Evolutionary conservation across 92 coral and sea anemone species (phyloP).

Genomic region (Paragorgia papillata): DNA sequence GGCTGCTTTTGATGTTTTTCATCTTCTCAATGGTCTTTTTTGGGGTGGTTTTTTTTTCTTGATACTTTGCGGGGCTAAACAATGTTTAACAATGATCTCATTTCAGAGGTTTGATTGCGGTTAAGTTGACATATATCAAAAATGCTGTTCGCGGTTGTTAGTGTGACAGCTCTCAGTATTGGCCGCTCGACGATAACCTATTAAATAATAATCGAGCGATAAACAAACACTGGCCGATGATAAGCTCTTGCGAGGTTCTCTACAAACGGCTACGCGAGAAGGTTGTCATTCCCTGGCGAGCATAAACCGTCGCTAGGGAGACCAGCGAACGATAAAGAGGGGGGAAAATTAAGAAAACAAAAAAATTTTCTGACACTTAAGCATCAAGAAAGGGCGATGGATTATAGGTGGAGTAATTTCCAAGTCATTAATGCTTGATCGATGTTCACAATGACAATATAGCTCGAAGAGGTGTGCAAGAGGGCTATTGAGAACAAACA

Average conservation of each 20-base stretch:
- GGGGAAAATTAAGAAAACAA: neutral
- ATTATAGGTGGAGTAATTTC: conserved; percentile 11
- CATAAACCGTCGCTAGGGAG: neutral
- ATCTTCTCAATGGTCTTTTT: neutral
- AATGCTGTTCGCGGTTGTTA: too few relatives aligned
- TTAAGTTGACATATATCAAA: too few relatives aligned
- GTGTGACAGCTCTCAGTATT: too few relatives aligned
- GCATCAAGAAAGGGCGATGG: neutral
- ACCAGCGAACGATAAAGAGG: too few relatives aligned
- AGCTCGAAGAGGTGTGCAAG: conserved; percentile 9
- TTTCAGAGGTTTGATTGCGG: too few relatives aligned
- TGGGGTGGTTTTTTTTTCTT: neutral
- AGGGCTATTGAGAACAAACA: conserved; percentile 26
- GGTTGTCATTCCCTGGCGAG: neutral
- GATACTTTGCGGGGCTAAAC: neutral
- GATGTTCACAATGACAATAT: conserved; percentile 35
- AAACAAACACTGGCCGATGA: neutral
- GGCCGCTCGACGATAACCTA: neutral
- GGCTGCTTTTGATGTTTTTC: neutral
- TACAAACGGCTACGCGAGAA: neutral
- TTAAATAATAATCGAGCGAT: neutral
- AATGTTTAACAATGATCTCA: too few relatives aligned
- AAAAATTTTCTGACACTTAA: conserved; percentile 6
- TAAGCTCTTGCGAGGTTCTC: neutral
- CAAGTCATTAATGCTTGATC: conserved; percentile 25